These are phyloP conservation scores for Amiota minor DNA, from an alignment of 2,888 invertebrate genomes.

Conservation along the genomic window DNA sequence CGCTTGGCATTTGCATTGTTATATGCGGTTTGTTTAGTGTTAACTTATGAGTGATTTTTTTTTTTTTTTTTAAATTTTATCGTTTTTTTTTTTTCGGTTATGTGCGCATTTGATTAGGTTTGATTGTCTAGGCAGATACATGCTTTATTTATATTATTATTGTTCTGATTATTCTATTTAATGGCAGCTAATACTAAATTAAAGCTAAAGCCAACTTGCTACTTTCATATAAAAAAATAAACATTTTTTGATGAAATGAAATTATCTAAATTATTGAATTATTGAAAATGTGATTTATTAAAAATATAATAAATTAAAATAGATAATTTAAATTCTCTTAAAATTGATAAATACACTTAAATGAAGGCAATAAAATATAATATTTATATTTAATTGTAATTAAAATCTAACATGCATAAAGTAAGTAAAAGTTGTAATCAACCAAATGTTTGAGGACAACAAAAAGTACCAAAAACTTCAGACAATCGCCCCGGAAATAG, in stretches of 20 bases:
- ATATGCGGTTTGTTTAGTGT: background rate
- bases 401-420: slow-evolving; percentile 57
- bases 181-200: background rate
- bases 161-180: background rate
- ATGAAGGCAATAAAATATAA: slow-evolving; percentile 53
- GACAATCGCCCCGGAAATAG: background rate
- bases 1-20: too few relatives aligned
- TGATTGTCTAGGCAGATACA: slow-evolving; percentile 23
- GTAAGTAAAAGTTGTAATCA: slow-evolving; percentile 30
- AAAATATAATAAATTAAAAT: background rate
- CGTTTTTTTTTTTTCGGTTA: slow-evolving; percentile 30
- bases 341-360: slow-evolving; percentile 58
- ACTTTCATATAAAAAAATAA: background rate
- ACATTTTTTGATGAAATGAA: background rate
- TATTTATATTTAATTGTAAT: slow-evolving; percentile 51
- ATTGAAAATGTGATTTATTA: too few relatives aligned
- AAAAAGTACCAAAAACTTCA: background rate
- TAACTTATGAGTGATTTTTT: background rate
- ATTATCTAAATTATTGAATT: too few relatives aligned
- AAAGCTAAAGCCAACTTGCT: background rate
- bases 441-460: slow-evolving; percentile 6
- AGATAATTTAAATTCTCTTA: slow-evolving; percentile 24
- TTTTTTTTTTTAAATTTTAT: background rate
- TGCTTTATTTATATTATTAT: background rate
- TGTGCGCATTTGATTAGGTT: background rate